A percentile compares a stretch with the other conserved stretches of the same genome.
Evolutionary conservation across 2,113 vertebrate species (phyloP).

Genomic region (Elaphurus davidianus): DNA sequence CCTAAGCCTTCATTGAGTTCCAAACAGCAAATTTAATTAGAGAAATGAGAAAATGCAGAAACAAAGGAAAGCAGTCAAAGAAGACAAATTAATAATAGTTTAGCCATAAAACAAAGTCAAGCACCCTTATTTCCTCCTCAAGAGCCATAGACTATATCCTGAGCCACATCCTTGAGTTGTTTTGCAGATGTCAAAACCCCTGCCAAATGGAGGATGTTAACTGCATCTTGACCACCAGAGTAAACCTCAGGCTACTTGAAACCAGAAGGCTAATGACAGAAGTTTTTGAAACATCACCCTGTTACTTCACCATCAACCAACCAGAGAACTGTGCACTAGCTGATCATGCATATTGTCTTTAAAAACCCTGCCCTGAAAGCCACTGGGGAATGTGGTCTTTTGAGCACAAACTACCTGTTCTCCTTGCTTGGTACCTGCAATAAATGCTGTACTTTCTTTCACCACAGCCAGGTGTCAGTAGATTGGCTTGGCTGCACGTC

Average conservation of each 20-base stretch:
- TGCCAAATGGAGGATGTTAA: neutral
- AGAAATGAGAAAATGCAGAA: neutral
- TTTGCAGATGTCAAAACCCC: neutral
- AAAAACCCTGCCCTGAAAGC: neutral
- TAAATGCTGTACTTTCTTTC: neutral
- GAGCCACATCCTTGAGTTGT: neutral
- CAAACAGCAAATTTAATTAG: neutral
- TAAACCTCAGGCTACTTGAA: neutral
- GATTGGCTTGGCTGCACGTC: neutral
- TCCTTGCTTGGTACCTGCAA: neutral
- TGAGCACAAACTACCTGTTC: neutral
- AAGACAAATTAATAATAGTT: neutral
- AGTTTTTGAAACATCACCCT: neutral
- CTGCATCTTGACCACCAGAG: neutral
- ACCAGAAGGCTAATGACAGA: neutral
- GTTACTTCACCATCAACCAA: neutral
- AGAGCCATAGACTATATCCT: neutral
- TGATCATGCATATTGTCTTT: neutral
- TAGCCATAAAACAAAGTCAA: neutral
- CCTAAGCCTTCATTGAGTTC: neutral
- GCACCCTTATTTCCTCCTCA: neutral
- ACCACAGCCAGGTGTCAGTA: neutral
- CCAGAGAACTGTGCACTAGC: neutral
- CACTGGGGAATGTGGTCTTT: neutral
- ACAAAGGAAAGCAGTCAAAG: neutral